phyloP scores from a whole-genome alignment of 1,140 invertebrate species.

The Arctopsyche grandis region DNA sequence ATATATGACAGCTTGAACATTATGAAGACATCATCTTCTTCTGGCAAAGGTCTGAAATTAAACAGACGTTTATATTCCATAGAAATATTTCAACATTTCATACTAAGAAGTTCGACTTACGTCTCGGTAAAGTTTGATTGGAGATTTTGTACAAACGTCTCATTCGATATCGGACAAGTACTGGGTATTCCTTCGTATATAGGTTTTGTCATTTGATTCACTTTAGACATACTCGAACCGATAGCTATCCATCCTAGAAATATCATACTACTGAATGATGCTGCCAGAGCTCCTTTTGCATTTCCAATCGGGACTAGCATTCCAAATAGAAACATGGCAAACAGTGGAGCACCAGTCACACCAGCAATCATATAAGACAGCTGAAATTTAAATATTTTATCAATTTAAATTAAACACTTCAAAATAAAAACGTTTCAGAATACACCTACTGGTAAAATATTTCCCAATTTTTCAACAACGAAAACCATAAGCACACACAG shows the following conservation, averaged over 20 bases:
- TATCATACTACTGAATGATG: slow-evolving; percentile 73
- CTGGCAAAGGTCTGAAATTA: background rate
- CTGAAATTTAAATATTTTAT: slow-evolving; percentile 53
- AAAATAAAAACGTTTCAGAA: slow-evolving; percentile 9
- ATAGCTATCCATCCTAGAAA: slow-evolving; percentile 77
- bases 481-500: slow-evolving; percentile 67
- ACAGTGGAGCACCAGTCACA: slow-evolving; percentile 76
- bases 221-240: slow-evolving; percentile 19
- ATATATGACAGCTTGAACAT: slow-evolving; percentile 47
- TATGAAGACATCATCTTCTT: slow-evolving; percentile 42
- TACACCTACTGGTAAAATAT: slow-evolving; percentile 56
- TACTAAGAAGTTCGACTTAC: background rate
- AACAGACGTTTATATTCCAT: background rate
- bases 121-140: background rate
- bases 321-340: slow-evolving; percentile 81
- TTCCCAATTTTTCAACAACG: slow-evolving; percentile 69
- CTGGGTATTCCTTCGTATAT: slow-evolving; percentile 23
- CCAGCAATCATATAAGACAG: slow-evolving; percentile 68
- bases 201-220: slow-evolving; percentile 4
- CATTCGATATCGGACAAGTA: background rate
- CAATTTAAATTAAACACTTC: no score
- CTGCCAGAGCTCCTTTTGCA: slow-evolving; percentile 77
- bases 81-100: background rate
- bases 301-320: slow-evolving; percentile 79
- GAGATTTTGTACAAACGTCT: background rate